Conservation (phyloP, 2,797 vertebrate genomes). For the Threskiornis aethiopicus region DNA sequence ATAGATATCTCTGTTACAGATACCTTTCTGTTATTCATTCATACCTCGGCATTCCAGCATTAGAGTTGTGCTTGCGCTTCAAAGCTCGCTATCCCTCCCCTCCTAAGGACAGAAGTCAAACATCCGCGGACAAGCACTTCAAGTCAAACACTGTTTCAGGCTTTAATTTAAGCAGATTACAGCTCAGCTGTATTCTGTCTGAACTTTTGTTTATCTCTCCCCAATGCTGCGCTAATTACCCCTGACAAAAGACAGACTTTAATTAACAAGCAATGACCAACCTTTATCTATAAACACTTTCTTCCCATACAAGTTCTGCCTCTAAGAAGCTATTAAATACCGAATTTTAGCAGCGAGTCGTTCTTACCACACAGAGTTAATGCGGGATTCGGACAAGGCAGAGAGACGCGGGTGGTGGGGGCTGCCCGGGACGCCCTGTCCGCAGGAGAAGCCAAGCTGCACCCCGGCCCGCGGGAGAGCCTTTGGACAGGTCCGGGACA, state of each 20-base stretch:
- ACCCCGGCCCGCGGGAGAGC: background rate
- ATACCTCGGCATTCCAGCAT: background rate
- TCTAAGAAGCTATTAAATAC: background rate
- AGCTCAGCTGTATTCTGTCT: conserved; percentile 16
- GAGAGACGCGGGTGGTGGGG: fast-evolving
- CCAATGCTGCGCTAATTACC: conserved; percentile 21
- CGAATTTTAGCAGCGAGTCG: background rate
- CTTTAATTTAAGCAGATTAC: conserved; percentile 16
- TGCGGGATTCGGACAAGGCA: background rate
- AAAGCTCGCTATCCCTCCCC: background rate
- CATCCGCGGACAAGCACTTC: background rate
- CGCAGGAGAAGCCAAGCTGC: background rate
- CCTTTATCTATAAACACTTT: background rate
- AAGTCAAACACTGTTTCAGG: conserved; percentile 23
- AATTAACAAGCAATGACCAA: conserved; percentile 16
- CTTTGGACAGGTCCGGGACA: background rate
- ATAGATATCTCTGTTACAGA: background rate
- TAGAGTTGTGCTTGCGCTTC: background rate
- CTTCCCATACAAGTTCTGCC: background rate
- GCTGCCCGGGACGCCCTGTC: background rate
- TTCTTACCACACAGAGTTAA: background rate
- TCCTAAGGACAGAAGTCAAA: background rate
- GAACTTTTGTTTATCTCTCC: conserved; percentile 24
- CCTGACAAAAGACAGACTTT: conserved; percentile 40
- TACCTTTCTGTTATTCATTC: background rate